Percentiles rank a stretch among this genome's conserved stretches.
These are phyloP conservation scores for Iselma pallidipennis DNA, from an alignment of 2,888 invertebrate species.

Conservation along the genomic window DNA sequence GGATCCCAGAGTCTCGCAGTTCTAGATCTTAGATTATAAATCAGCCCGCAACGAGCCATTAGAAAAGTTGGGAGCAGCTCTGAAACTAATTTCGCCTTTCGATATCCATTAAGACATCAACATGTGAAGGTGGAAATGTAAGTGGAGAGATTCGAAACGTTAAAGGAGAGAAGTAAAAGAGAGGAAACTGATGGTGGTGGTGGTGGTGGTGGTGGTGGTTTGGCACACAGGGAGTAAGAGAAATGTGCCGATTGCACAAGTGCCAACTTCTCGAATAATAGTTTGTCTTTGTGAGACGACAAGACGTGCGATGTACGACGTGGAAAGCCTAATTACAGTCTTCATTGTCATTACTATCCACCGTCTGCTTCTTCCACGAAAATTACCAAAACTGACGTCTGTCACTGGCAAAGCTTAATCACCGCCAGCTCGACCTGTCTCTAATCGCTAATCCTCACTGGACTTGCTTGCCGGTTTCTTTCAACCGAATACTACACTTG, in stretches of 20 bases:
- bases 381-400: slow-evolving; percentile 35
- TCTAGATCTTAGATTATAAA: slow-evolving; percentile 1
- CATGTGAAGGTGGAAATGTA: slow-evolving; percentile 17
- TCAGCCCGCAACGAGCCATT: slow-evolving; percentile 8
- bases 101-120: slow-evolving; percentile 32
- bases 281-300: slow-evolving; percentile 39
- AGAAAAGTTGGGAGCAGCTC: slow-evolving; percentile 18
- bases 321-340: slow-evolving; percentile 41
- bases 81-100: slow-evolving; percentile 25
- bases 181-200: neutral
- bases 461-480: slow-evolving; percentile 25
- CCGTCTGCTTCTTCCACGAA: slow-evolving; percentile 8
- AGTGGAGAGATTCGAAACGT: slow-evolving; percentile 4
- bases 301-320: slow-evolving; percentile 25
- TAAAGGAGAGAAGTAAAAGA: slow-evolving; percentile 2
- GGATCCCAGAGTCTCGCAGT: neutral
- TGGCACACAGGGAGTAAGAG: no score
- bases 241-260: neutral
- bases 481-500: slow-evolving; percentile 22
- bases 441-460: slow-evolving; percentile 35
- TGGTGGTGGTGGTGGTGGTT: neutral
- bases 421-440: slow-evolving; percentile 29
- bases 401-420: slow-evolving; percentile 43
- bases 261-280: slow-evolving; percentile 38
- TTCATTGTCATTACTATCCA: slow-evolving; percentile 26